A percentile compares a stretch with the other conserved stretches of the same genome.
These are phyloP conservation scores for Agriopis aurantiaria DNA, from an alignment of 2,888 invertebrate species.

Conservation along the genomic window DNA sequence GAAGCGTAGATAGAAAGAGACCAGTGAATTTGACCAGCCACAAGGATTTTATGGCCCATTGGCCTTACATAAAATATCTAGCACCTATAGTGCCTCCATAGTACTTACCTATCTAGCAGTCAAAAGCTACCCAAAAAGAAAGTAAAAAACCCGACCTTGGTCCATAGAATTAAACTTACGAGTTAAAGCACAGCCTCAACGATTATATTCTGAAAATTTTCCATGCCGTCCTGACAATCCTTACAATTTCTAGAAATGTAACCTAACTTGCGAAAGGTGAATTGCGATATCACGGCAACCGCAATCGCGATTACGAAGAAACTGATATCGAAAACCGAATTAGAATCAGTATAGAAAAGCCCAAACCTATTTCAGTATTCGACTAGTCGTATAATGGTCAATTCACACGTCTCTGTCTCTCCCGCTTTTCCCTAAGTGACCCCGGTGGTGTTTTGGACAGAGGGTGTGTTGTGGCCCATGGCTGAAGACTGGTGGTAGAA, in stretches of 20 bases:
- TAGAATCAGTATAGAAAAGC: neutral
- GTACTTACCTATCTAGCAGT: too few relatives aligned
- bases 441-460: slow-evolving; percentile 83
- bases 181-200: too few relatives aligned
- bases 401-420: slow-evolving; percentile 45
- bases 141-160: too few relatives aligned
- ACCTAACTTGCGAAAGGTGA: neutral
- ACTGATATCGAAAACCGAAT: neutral
- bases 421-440: slow-evolving; percentile 50
- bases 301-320: slow-evolving; percentile 6
- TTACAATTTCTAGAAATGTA: slow-evolving; percentile 6
- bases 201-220: neutral
- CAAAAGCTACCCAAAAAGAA: too few relatives aligned
- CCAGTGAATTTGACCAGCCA: slow-evolving; percentile 31
- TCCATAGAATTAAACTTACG: neutral
- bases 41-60: neutral
- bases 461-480: slow-evolving; percentile 76
- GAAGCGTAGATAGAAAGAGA: slow-evolving; percentile 31
- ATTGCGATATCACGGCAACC: neutral
- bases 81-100: too few relatives aligned
- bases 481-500: slow-evolving; percentile 65
- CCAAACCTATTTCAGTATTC: neutral
- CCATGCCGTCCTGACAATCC: neutral
- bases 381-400: slow-evolving; percentile 5
- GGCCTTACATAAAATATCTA: too few relatives aligned